These are phyloP conservation scores for Ellobium chinense DNA, from an alignment of 2,888 invertebrate species.

Conservation along the genomic window DNA sequence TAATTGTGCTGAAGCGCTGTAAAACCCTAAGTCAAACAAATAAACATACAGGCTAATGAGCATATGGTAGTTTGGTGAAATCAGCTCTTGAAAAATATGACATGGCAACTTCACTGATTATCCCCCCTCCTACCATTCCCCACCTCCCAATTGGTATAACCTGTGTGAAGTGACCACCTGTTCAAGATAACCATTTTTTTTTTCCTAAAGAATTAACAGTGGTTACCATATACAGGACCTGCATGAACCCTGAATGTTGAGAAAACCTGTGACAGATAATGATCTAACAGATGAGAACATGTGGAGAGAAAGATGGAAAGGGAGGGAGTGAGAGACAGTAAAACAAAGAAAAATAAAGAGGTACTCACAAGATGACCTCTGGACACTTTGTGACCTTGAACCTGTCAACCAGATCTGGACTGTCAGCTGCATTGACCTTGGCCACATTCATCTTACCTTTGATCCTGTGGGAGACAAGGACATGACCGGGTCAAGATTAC, in stretches of 20 bases:
- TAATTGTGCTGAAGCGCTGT: no score
- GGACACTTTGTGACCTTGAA: slow-evolving; percentile 72
- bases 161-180: no score
- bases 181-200: no score
- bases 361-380: slow-evolving; percentile 71
- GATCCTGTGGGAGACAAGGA: slow-evolving; percentile 12
- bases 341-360: background rate
- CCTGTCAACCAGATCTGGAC: slow-evolving; percentile 67
- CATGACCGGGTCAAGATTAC: no score
- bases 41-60: no score
- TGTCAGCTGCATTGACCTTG: slow-evolving; percentile 65
- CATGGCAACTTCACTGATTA: no score
- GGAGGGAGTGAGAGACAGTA: background rate
- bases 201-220: no score
- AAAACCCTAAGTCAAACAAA: no score
- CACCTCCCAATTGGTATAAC: no score
- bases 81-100: no score
- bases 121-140: no score
- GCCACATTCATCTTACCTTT: slow-evolving; percentile 68
- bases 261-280: background rate
- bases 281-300: background rate
- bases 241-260: background rate
- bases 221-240: background rate
- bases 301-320: background rate
- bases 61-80: no score